phyloP scores from a whole-genome alignment of 1,140 invertebrate genomes.

The Anoplolepis gracilipes region DNA sequence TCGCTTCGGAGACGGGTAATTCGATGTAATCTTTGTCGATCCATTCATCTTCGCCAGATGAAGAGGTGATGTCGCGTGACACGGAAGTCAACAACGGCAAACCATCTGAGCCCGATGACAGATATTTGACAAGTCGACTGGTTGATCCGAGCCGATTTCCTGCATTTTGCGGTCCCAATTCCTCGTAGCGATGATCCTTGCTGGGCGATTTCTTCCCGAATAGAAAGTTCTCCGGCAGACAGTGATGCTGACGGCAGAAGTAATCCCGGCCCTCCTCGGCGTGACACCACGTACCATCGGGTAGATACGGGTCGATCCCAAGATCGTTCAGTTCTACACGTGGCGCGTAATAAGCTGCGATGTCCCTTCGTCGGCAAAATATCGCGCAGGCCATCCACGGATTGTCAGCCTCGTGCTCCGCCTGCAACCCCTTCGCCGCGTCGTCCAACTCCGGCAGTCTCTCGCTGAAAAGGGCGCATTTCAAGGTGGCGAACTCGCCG shows the following conservation, averaged over 20 bases:
- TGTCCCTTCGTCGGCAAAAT: slow-evolving; percentile 89
- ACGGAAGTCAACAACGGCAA: slow-evolving; percentile 87
- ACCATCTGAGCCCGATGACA: slow-evolving; percentile 87
- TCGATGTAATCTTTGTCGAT: slow-evolving; percentile 87
- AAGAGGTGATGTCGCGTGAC: slow-evolving; percentile 78
- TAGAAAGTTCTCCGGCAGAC: slow-evolving; percentile 87
- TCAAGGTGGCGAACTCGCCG: slow-evolving; percentile 87
- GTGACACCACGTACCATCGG: slow-evolving; percentile 93
- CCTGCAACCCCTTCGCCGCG: slow-evolving; percentile 89
- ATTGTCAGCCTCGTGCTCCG: slow-evolving; percentile 89
- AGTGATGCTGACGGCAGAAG: slow-evolving; percentile 91
- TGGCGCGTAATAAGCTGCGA: slow-evolving; percentile 90
- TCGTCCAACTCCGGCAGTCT: slow-evolving; percentile 87
- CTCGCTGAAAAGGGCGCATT: slow-evolving; percentile 88
- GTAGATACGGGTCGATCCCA: slow-evolving; percentile 91
- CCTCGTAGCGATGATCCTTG: slow-evolving; percentile 33
- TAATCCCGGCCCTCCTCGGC: slow-evolving; percentile 88
- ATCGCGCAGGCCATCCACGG: slow-evolving; percentile 92
- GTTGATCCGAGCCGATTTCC: slow-evolving; percentile 73
- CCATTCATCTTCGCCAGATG: slow-evolving; percentile 85
- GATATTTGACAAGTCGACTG: slow-evolving; percentile 87
- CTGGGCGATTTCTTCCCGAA: slow-evolving; percentile 72
- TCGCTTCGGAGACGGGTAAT: slow-evolving; percentile 75
- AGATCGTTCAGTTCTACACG: slow-evolving; percentile 90
- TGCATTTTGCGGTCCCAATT: slow-evolving; percentile 87